Percentiles rank a stretch among this genome's conserved stretches.
Conservation (phyloP, 2,113 vertebrate genomes). For the Etheostoma spectabile region DNA sequence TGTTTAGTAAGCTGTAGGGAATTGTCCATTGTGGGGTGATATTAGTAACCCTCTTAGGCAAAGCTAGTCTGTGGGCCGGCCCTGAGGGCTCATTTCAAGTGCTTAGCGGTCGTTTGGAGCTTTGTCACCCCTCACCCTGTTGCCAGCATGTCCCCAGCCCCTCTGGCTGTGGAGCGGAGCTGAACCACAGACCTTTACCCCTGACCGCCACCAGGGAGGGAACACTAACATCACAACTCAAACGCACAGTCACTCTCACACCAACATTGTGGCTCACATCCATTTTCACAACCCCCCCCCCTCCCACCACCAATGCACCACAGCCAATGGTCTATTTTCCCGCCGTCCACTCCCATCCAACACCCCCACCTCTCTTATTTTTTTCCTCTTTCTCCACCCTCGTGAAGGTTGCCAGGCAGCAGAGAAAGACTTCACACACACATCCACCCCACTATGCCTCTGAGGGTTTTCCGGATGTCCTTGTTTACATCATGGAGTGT, state of each 20-base stretch:
- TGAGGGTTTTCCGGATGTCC: slow-evolving; percentile 83
- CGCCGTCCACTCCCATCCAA: slow-evolving; percentile 71
- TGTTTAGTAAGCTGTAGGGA: slow-evolving; percentile 70
- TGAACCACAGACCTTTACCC: slow-evolving; percentile 69
- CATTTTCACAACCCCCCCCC: slow-evolving; percentile 54
- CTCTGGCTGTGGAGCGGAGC: slow-evolving; percentile 68
- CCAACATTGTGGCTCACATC: slow-evolving; percentile 63
- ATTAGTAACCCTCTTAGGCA: slow-evolving; percentile 82
- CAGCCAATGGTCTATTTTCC: slow-evolving; percentile 77
- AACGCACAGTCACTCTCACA: slow-evolving; percentile 49
- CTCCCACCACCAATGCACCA: slow-evolving; percentile 36
- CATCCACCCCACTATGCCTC: slow-evolving; percentile 78
- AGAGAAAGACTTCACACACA: slow-evolving; percentile 79
- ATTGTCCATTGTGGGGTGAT: slow-evolving; percentile 78
- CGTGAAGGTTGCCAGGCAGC: slow-evolving; percentile 81
- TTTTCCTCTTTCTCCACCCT: slow-evolving; percentile 65
- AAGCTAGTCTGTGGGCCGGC: slow-evolving; percentile 78
- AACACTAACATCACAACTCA: slow-evolving; percentile 68
- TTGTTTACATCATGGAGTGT: slow-evolving; percentile 82
- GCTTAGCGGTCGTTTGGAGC: slow-evolving; percentile 82
- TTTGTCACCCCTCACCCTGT: slow-evolving; percentile 81
- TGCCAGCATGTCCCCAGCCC: slow-evolving; percentile 73
- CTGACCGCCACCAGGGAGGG: slow-evolving; percentile 66
- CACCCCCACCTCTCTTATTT: slow-evolving; percentile 32
- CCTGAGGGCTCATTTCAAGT: slow-evolving; percentile 82